Base-by-base conservation (phyloP, 2,113 vertebrate species). In the Osmerus eperlanus region DNA sequence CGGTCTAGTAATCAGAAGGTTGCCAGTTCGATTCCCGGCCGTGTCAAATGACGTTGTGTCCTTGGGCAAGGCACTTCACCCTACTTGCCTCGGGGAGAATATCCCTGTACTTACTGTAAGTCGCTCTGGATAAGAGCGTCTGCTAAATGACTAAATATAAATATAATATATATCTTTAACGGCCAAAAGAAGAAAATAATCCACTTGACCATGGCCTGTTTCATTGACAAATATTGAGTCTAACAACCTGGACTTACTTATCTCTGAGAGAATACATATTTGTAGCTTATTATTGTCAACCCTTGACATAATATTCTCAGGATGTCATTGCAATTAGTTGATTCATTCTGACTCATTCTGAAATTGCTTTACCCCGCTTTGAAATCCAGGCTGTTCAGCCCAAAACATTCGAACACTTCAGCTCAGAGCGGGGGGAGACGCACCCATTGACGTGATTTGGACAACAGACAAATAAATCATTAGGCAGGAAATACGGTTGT, bases 381-480 rank as follows among this genome's bases (percentile, higher is more conserved):
- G 41, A 47, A 47, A 47, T 47, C 9, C 7, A 9, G 41, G 41
- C 2, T 47, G 41, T 11, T 6, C 32, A 36, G 32, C 32, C 32
- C 4, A 36, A 36, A 36, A 7, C 32, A 36, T 7, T 47, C 41
- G 1, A 9, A 47, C 41, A 12, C 41, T 47, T 12, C 32, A 47
- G 41, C 41, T 47, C 9, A 47, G 41, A 47, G 41, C 2, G 9
- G 8, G 9, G 1, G 60, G 77, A 59, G 56, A 56, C 68, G 78
- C 67, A 77, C 32, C 62, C 62, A 65, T 63, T 82, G 76, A 82
- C 78, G 77, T 9, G 66, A 77, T 69, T 82, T 84, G 85, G 81
- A 86, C 78, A 81, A 79, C 73, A 84, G 84, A 83, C 68, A 79
- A 76, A 69, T 76, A 78, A 56, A 81, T 77, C 73, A 85, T 79